Evolutionary conservation across 2,797 vertebrate genomes (phyloP), one percentile per base, ranked within the genome.

Genomic region (Eulemur albifrons): DNA sequence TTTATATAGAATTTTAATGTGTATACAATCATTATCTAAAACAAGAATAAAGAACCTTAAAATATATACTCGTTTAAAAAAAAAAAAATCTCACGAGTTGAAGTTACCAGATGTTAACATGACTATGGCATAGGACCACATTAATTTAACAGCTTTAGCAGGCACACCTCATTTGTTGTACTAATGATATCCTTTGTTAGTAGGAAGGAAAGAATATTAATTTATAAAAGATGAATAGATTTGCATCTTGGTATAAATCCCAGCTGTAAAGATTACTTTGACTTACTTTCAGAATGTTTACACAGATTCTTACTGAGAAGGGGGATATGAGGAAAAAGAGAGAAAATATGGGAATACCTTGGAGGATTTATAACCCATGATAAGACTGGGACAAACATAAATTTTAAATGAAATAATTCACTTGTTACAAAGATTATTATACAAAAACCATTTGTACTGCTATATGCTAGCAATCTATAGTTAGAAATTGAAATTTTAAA

Each of bases 281-380:
- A 91, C 54, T 67, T 82, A 45, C 30, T 94, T 95, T 77, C 32
- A 69, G 92, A 90, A 83, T 69, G 38, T 80, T 90, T 88, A 40
- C 67, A 76, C 40, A 93, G 27, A 13, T 88, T 91, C 65, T 93
- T 88, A 63, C 35, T 61, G 67, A 95, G 52, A 95, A 80, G 4
- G 38, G 69, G 40, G 63, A 83, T 25, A 12, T 72, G 11, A 32
- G 63, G 38, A 63, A 65, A 65, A 65, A 70, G n/a, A 32, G 20
- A 83, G 59, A 69, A 83, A 80, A 57, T 70, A 45, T 6, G 12
- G 30, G 83, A 43, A 87, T 82, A 45, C 30, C 69, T 72, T 83
- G 88, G 75, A 93, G 59, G 85, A 70, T 88, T 87, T 94, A 57
- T 38, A 82, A 65, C 30, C 54, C 77, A 18, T 92, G 61, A 57